Base-by-base conservation (phyloP, 2,797 vertebrate species). In the Syngnathus acus region DNA sequence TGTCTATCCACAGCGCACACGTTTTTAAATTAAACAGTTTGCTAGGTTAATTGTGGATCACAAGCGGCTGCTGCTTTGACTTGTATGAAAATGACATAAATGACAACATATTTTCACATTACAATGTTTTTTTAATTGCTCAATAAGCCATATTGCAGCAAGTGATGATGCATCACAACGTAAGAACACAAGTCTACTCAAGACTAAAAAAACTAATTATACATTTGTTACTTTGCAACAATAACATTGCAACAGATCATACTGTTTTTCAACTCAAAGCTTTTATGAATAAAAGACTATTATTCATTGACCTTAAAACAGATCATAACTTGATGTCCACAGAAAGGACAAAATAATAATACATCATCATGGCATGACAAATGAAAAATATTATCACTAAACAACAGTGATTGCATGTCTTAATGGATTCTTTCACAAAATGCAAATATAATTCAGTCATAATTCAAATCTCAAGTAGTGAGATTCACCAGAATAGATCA, bases 161-260 rank as follows among this genome's bases (percentile, higher is more conserved):
- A 63, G 43, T 45, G 42, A 63, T 47, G 61, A 63, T 43, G 39
- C 61, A 47, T 63, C 61, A 63, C 42, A 47, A 63, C 42, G 16
- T 3, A 32, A 23, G 62, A 38, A 59, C 21, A 48, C 13, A 8
- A 21, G 43, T 63, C 43, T 63, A 32, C 26, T 37, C 43, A 47
- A 26, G 26, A 63, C 48, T 16, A 10, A 42, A 42, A 42, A 42
- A 43, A 3, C 10, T 1, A 14, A 47, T 4, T 6, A 63, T 21
- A 13, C 8, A 63, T 23, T 63, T 26, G 21, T 48, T 45, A 19
- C 62, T 16, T 7, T 63, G 43, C 21, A 42, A 43, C 43, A 32
- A 7, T 11, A 10, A 55, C 53, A 37, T 2, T 16, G 23, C 4
- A 17, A 7, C 26, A 58, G 6, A 58, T 53, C 10, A 23, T 9